Base-by-base conservation (phyloP, 2,113 vertebrate species). In the Scopus umbretta region DNA sequence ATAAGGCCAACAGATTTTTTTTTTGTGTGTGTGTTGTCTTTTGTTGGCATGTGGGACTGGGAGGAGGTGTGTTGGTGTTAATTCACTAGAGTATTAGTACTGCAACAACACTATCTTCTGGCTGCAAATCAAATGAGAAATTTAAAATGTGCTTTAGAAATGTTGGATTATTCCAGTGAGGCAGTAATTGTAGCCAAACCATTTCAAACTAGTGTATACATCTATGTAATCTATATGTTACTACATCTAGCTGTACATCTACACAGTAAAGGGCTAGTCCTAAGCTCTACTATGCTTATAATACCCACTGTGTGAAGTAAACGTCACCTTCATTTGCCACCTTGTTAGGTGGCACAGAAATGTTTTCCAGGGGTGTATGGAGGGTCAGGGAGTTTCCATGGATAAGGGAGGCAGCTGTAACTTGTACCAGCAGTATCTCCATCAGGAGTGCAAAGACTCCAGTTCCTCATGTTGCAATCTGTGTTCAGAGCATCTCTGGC, bases 51-150 rank as follows among this genome's bases (percentile, higher is more conserved):
- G 86, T 34, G 29, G 80, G 86, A 92, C 53, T 92, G 66, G 66
- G 78, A 91, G 94, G 94, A 91, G 84, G 87, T 95, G 74, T 94
- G 50, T 91, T 94, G 89, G 36, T 90, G 71, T 94, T 95, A 80
- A 92, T 90, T 89, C 55, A 36, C 65, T 75, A 11, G 78, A 87
- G 59, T 87, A 95, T 90, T 97, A 96, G 91, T 97, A 80, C 78
- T 79, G 62, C 65, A 96, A 52, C 78, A 91, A 36, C 73, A 40
- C 43, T 75, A 26, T 81, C 55, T 95, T 92, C n/a, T 90, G 92
- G 91, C 94, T 93, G 74, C 53, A 96, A 49, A 67, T 86, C 74
- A 89, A 86, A 76, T 58, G 1, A 78, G 73, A 79, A 95, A 80
- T 79, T 56, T 89, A 50, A 96, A 89, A 87, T 76, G 26, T 90